Conservation (phyloP, 2,888 invertebrate species). For the Cenopis cana region DNA sequence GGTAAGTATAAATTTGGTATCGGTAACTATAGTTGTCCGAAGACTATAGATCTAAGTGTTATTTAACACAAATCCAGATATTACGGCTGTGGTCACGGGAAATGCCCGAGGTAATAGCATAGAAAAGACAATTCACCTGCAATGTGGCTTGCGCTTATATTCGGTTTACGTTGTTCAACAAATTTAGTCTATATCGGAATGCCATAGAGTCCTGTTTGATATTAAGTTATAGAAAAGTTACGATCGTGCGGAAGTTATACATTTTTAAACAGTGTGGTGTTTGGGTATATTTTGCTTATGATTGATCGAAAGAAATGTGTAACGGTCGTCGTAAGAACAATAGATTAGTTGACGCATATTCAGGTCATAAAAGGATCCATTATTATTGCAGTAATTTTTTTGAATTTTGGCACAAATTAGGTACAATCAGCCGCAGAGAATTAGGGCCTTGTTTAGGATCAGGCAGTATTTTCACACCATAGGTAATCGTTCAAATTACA, state of each 20-base stretch:
- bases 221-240: not conserved
- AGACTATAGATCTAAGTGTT: constrained; percentile 9
- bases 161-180: not conserved
- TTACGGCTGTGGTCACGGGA: constrained; percentile 40
- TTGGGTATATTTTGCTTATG: constrained; percentile 13
- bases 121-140: constrained; percentile 21
- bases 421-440: no score
- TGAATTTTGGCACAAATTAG: not conserved
- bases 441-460: no score
- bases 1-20: not conserved
- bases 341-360: not conserved
- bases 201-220: not conserved
- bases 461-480: no score
- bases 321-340: not conserved
- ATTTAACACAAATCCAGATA: constrained; percentile 24
- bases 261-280: constrained; percentile 2
- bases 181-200: not conserved
- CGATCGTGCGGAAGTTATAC: constrained; percentile 2
- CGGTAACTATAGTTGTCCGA: constrained; percentile 17
- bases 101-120: constrained; percentile 35
- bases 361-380: not conserved
- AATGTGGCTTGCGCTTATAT: not conserved
- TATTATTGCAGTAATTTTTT: not conserved
- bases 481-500: no score
- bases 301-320: not conserved